Conservation (phyloP, 1,140 invertebrate genomes). For the Diachasma alloeum region DNA sequence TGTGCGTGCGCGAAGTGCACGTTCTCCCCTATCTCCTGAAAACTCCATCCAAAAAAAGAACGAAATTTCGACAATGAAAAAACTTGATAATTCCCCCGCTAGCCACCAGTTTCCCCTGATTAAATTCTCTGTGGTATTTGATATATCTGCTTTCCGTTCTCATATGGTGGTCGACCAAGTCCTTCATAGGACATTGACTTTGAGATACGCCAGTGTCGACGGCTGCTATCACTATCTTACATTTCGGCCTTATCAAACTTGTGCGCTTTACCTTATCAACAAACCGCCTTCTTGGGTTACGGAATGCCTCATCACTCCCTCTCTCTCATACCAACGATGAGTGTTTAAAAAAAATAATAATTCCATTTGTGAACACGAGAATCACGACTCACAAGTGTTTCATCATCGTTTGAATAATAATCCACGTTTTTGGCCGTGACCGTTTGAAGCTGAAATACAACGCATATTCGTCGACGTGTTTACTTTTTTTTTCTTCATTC, state of each 20-base stretch:
- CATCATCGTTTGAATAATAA: not conserved
- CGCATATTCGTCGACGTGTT: not conserved
- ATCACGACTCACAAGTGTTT: not conserved
- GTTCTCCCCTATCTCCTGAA: too few relatives aligned
- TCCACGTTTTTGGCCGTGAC: not conserved
- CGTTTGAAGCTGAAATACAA: not conserved
- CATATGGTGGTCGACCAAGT: constrained; percentile 43
- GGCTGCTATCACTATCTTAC: constrained; percentile 32
- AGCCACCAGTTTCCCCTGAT: not conserved
- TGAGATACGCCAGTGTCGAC: constrained; percentile 58
- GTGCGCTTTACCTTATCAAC: constrained; percentile 28
- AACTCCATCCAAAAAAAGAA: too few relatives aligned
- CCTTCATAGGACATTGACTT: constrained; percentile 67
- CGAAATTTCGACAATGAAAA: too few relatives aligned
- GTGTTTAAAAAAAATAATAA: not conserved
- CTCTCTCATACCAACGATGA: not conserved
- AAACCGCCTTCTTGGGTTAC: constrained; percentile 23
- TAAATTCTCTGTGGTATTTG: not conserved
- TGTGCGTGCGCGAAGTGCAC: too few relatives aligned
- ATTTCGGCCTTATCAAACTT: constrained; percentile 28
- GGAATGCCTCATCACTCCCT: not conserved
- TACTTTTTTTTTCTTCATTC: not conserved
- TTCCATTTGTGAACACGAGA: not conserved
- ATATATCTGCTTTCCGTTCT: constrained; percentile 40
- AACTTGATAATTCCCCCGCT: not conserved